Base-by-base conservation (phyloP, 1,140 invertebrate genomes). In the Plodia interpunctella region DNA sequence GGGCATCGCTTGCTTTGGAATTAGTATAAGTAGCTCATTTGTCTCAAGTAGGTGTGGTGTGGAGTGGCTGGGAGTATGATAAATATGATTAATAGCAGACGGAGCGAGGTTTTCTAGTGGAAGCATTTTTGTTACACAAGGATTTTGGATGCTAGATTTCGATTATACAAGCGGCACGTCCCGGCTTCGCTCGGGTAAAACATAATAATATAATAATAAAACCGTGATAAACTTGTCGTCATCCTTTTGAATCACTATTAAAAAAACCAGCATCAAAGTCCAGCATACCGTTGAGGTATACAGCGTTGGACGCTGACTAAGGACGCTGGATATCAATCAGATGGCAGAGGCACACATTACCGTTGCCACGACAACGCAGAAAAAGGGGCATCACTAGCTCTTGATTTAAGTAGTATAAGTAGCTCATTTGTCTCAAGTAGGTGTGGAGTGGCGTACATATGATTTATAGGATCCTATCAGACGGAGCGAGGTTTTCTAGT, bases 1-100 rank as follows among this genome's bases (percentile, higher is more conserved):
- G 32, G 32, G 9, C 32, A 35, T 9, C 32, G 13, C 32, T 35
- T 13, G 13, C 32, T 35, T 9, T 13, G 4, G 32, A 35, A 35
- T 35, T 35, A 35, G 32, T 35, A 35, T 35, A 35, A 35, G 32
- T 35, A 35, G 32, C 32, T 35, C 32, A 35, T 35, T 35, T 35
- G 32, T 35, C 32, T 35, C 32, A 35, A 35, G 32, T 35, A 11
- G 21, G 21, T 25, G 21, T 10, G 21, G 21, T 25, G 21, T 10
- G 3, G 13, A 35, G 32, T 35, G 13, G 32, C 32, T 9, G 4
- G 4, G 9, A 35, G 32, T 35, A 35, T 35, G 13, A 35, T 35
- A 25, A 30, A 35, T 35, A 35, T 35, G 32, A 35, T 35, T 9
- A 5, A 35, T 13, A 13, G 4, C 9, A 35, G 32, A 11, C 32